Base-by-base conservation (phyloP, 2,797 vertebrate species). In the Etheostoma perlongum region DNA sequence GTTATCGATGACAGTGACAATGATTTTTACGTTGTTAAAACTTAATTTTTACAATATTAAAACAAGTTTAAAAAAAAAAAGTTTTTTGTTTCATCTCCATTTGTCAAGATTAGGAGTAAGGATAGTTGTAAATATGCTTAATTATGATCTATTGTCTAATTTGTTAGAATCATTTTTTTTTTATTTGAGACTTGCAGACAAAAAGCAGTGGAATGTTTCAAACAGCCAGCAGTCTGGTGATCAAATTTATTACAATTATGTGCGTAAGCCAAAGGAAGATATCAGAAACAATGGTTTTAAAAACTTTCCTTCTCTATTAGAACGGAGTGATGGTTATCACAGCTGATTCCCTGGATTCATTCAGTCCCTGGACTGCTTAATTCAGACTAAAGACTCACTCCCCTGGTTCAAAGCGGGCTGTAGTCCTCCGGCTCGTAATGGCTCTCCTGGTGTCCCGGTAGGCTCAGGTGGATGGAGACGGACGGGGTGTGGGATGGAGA, bases 11-110 rank as follows among this genome's bases (percentile, higher is more conserved):
- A 79, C 53, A 60, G 59, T 72, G 60, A 82, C 53, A 42, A 76
- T 77, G 53, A 89, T 88, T 91, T 91, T 81, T 89, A 86, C 74
- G 53, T 88, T 59, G 93, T 73, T 92, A 94, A 92, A 94, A 87
- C 47, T 72, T 78, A 77, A 86, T 73, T 92, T 83, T 71, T 47
- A 85, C 69, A 84, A 3, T 36, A 30, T 16, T 60, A 33, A 33
- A 40, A 40, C 36, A 11, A 42, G 25, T 76, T 76, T 42, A 4
- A 40, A 40, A 40, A 40, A 40, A 6, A 40, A 40, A 11, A 11
- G 11, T 33, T 40, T 4, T 58, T 33, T 19, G 1, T 8, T 57
- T 72, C 13, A 36, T 27, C 30, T 51, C n/a, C 19, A n/a, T 57
- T 61, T 60, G 25, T 59, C 36, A 19, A 42, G 27, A 53, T 36